These are phyloP conservation scores for Crotalus horridus DNA, from an alignment of 2,113 vertebrate genomes.

Conservation along the genomic window DNA sequence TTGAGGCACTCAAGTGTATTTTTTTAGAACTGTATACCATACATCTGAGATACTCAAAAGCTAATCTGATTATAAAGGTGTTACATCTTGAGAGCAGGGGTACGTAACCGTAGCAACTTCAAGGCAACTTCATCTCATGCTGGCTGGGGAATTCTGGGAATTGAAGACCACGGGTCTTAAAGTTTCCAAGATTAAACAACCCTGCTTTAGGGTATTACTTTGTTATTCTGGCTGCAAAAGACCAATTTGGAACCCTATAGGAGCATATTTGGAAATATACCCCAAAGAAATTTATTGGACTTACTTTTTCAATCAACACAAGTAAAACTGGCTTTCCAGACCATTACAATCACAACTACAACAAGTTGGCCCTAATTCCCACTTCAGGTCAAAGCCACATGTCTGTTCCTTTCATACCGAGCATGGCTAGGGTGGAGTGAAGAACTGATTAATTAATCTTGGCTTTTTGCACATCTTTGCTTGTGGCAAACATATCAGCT, in stretches of 20 bases:
- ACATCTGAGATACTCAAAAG: neutral
- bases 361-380: neutral
- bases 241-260: neutral
- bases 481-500: neutral
- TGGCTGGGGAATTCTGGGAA: too few relatives aligned
- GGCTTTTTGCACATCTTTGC: neutral
- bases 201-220: neutral
- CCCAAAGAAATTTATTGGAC: neutral
- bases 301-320: neutral
- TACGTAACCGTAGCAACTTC: too few relatives aligned
- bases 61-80: neutral
- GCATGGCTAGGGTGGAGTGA: neutral
- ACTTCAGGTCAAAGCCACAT: neutral
- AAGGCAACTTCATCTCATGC: too few relatives aligned
- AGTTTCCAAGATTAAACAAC: too few relatives aligned
- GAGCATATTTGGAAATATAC: neutral
- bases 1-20: neutral
- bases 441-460: neutral
- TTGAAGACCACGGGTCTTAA: too few relatives aligned
- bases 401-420: neutral
- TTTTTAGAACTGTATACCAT: neutral
- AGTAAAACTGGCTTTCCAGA: neutral
- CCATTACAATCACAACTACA: neutral
- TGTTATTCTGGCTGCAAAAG: neutral
- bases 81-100: neutral